phyloP scores from a whole-genome alignment of 2,888 invertebrate species.

The Rhimphoctona megacephalus region DNA sequence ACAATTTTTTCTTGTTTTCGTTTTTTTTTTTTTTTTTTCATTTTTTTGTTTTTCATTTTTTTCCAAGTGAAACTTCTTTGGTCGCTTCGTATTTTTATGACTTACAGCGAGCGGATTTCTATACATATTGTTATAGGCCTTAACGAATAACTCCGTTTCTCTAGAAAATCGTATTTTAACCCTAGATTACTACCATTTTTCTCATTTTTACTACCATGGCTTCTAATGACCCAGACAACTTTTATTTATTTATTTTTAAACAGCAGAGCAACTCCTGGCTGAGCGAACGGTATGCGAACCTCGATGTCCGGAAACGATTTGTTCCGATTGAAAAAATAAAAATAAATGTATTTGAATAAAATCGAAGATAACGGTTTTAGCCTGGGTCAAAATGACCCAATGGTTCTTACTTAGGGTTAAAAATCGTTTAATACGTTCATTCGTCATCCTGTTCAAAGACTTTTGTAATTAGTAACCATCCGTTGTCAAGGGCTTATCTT shows the following conservation, averaged over 20 bases:
- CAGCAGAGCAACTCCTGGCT: not conserved
- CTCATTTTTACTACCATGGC: not conserved
- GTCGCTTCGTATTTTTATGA: not conserved
- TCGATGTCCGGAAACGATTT: not conserved
- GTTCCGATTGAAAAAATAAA: not conserved
- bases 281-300: too few relatives aligned
- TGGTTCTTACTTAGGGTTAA: not conserved
- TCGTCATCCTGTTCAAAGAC: not conserved
- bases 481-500: not conserved
- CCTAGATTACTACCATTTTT: too few relatives aligned
- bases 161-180: not conserved
- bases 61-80: constrained; percentile 22
- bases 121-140: not conserved
- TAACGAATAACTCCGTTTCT: not conserved
- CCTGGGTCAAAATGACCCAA: not conserved
- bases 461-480: not conserved
- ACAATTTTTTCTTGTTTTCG: constrained; percentile 67
- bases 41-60: constrained; percentile 34
- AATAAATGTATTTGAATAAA: not conserved
- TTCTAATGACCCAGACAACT: not conserved
- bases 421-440: not conserved
- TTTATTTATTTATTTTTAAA: not conserved
- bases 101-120: not conserved
- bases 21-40: constrained; percentile 57
- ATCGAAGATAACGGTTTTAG: not conserved